Conservation (phyloP, 1,140 invertebrate genomes). For the Harpegnathos saltator region DNA sequence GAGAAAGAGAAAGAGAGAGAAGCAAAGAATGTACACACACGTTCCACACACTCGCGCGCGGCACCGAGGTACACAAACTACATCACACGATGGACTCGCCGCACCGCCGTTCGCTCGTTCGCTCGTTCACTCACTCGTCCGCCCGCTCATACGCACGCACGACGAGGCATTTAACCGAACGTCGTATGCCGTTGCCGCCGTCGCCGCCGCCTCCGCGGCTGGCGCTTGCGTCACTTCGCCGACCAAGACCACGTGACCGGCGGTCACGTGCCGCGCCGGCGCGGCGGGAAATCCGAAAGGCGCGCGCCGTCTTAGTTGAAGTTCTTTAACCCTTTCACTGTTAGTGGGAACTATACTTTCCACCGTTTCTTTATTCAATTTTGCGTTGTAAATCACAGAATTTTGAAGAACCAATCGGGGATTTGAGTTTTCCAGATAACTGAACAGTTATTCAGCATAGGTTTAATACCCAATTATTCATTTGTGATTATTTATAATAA, state of each 20-base stretch:
- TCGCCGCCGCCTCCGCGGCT: conserved; percentile 1
- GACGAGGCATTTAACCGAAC: conserved; percentile 67
- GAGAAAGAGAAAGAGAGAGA: not conserved
- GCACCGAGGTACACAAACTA: conserved; percentile 45
- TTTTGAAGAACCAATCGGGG: too few relatives aligned
- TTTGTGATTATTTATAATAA: too few relatives aligned
- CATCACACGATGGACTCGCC: conserved; percentile 53
- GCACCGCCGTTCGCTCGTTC: conserved; percentile 10
- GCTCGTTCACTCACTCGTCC: too few relatives aligned
- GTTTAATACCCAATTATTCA: too few relatives aligned
- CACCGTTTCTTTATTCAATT: too few relatives aligned
- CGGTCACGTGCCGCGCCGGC: too few relatives aligned
- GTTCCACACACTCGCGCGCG: conserved; percentile 37
- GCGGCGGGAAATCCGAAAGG: conserved; percentile 51
- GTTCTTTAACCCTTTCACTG: too few relatives aligned
- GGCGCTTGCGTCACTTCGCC: conserved; percentile 6
- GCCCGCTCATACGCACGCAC: conserved; percentile 10
- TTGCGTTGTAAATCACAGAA: too few relatives aligned
- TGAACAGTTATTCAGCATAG: too few relatives aligned
- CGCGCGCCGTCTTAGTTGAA: too few relatives aligned
- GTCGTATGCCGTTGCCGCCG: not conserved
- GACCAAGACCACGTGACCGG: not conserved
- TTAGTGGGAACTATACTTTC: too few relatives aligned
- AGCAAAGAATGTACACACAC: conserved; percentile 19
- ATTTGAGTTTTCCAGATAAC: too few relatives aligned